phyloP scores from a whole-genome alignment of 2,797 vertebrate species.

The Chelidonichthys spinosus region DNA sequence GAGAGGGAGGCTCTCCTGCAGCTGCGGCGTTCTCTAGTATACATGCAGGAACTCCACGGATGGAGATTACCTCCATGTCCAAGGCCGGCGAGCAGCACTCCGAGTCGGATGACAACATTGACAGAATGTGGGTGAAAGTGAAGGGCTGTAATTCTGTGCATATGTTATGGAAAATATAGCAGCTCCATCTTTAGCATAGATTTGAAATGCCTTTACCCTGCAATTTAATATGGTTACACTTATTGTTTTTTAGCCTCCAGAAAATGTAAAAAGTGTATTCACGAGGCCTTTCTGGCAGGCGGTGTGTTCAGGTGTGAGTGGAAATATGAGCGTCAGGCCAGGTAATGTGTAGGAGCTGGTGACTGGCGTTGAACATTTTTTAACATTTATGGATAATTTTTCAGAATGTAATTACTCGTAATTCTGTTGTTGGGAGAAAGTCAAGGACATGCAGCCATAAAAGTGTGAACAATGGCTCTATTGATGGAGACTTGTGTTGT shows the following conservation, averaged over 20 bases:
- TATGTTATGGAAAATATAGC: slow-evolving; percentile 10
- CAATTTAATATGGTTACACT: neutral
- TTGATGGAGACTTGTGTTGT: slow-evolving; percentile 27
- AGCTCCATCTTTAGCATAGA: neutral
- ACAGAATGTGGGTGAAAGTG: slow-evolving; percentile 26
- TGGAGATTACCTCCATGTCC: slow-evolving; percentile 43
- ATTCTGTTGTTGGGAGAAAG: slow-evolving; percentile 14
- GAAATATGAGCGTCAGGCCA: neutral
- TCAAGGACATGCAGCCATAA: neutral
- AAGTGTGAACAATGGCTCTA: slow-evolving; percentile 16
- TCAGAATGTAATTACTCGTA: slow-evolving; percentile 33
- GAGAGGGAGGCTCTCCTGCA: slow-evolving; percentile 40
- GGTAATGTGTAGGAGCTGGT: slow-evolving; percentile 15
- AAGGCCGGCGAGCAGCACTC: slow-evolving; percentile 37
- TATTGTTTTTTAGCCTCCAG: neutral
- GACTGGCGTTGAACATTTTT: slow-evolving; percentile 40
- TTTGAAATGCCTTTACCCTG: slow-evolving; percentile 3
- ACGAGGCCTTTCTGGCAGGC: slow-evolving; percentile 13
- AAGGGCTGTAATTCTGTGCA: slow-evolving; percentile 16
- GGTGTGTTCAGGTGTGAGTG: slow-evolving; percentile 2
- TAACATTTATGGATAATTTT: slow-evolving; percentile 37
- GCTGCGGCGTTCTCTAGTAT: slow-evolving; percentile 43
- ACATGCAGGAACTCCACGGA: slow-evolving; percentile 48
- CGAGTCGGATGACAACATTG: slow-evolving; percentile 36
- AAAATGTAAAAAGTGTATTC: neutral